Evolutionary conservation across 2,113 vertebrate genomes (phyloP).

Genomic region (Oxyruncus cristatus): DNA sequence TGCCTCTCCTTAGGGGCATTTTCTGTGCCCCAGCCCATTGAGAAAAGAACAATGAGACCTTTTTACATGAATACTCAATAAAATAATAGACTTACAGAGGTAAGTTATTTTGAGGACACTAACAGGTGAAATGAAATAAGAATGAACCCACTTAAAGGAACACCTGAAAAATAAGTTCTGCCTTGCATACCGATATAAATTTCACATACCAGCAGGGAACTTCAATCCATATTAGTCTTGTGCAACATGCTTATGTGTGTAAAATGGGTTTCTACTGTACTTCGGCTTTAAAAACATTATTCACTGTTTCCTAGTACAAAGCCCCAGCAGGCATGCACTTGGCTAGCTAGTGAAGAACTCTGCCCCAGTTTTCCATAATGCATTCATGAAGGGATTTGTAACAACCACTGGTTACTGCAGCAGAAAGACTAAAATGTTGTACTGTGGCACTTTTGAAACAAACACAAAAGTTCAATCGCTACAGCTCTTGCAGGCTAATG

Average conservation of each 20-base stretch:
- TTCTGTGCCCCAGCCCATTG: neutral
- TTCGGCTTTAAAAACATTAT: conserved; percentile 56
- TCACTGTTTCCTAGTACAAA: conserved; percentile 66
- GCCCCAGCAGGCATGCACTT: conserved; percentile 70
- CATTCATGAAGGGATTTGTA: conserved; percentile 75
- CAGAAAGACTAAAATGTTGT: conserved; percentile 56
- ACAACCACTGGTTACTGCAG: conserved; percentile 64
- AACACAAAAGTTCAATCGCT: conserved; percentile 65
- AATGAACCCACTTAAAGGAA: neutral
- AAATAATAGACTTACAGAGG: conserved; percentile 7
- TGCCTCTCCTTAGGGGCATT: neutral
- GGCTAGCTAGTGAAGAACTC: conserved; percentile 69
- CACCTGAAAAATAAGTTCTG: conserved; percentile 21
- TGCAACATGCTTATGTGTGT: conserved; percentile 28
- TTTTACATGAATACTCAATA: neutral
- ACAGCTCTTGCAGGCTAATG: conserved; percentile 53
- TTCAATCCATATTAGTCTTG: conserved; percentile 2
- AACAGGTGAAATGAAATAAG: conserved; percentile 16
- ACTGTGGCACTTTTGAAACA: conserved; percentile 60
- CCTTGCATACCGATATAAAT: conserved; percentile 4
- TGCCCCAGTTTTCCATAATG: conserved; percentile 75
- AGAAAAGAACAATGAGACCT: neutral
- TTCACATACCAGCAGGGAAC: conserved; percentile 2
- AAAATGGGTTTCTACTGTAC: conserved; percentile 56
- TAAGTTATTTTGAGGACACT: neutral